These are phyloP conservation scores for Argyresthia goedartella DNA, from an alignment of 2,888 invertebrate genomes.

Conservation along the genomic window DNA sequence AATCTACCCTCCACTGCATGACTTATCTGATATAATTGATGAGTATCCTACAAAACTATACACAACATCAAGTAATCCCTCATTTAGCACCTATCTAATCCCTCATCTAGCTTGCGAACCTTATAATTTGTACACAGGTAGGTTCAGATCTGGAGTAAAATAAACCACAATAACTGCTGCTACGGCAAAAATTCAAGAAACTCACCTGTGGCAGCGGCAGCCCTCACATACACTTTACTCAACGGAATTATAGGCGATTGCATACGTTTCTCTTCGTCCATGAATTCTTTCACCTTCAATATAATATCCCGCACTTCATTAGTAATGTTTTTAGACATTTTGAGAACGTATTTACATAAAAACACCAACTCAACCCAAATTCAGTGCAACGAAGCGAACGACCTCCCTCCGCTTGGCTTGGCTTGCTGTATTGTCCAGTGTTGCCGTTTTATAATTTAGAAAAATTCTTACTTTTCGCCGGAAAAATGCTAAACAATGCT, in stretches of 20 bases:
- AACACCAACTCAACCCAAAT: too few species aligned
- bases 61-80: too few species aligned
- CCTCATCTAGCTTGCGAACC: too few species aligned
- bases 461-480: too few species aligned
- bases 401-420: too few species aligned
- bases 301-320: conserved; percentile 61
- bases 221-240: conserved; percentile 57
- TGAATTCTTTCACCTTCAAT: conserved; percentile 60
- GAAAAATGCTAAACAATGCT: too few species aligned
- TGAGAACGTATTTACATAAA: conserved; percentile 9
- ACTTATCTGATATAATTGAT: too few species aligned
- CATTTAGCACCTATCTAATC: too few species aligned
- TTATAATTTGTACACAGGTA: not conserved
- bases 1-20: too few species aligned
- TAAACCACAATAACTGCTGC: not conserved
- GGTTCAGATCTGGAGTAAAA: not conserved
- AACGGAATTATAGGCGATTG: conserved; percentile 62
- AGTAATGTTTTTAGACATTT: conserved; percentile 62
- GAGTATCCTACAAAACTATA: too few species aligned
- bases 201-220: conserved; percentile 60
- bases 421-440: too few species aligned
- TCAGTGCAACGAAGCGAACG: not conserved
- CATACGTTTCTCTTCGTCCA: conserved; percentile 64
- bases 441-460: too few species aligned
- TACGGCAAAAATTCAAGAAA: not conserved